These are phyloP conservation scores for Chorisops tibialis DNA, from an alignment of 2,888 invertebrate species.

Conservation along the genomic window DNA sequence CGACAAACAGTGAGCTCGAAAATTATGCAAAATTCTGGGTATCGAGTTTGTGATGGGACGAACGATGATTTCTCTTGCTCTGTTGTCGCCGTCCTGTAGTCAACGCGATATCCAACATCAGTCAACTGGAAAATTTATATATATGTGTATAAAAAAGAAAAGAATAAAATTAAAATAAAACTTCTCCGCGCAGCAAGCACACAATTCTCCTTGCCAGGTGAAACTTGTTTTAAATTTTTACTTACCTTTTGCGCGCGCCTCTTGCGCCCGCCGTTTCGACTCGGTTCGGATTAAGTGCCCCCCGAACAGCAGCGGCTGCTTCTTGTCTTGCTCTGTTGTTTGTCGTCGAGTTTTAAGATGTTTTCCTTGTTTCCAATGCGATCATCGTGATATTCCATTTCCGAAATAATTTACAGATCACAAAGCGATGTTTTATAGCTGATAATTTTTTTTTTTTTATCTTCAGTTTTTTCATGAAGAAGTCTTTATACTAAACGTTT, in stretches of 20 bases:
- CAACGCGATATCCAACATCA: background rate
- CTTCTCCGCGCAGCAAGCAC: background rate
- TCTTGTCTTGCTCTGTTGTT: background rate
- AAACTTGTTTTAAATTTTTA: constrained; percentile 23
- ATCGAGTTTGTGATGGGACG: constrained; percentile 17
- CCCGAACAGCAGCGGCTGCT: background rate
- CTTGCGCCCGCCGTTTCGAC: constrained; percentile 3
- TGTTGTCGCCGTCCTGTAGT: constrained; percentile 2
- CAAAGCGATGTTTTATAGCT: too few relatives aligned
- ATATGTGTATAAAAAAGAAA: too few relatives aligned
- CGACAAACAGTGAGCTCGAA: constrained; percentile 7
- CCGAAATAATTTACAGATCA: too few relatives aligned
- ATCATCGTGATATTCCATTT: too few relatives aligned
- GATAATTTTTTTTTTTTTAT: too few relatives aligned
- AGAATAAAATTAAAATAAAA: background rate
- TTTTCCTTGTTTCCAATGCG: constrained; percentile 10
- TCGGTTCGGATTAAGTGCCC: constrained; percentile 3
- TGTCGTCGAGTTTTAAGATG: background rate
- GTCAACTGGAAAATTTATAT: constrained; percentile 11
- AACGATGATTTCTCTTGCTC: background rate
- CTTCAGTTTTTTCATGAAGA: too few relatives aligned
- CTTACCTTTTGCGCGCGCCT: constrained; percentile 11
- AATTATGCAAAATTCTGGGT: constrained; percentile 20
- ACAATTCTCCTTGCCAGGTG: constrained; percentile 15
- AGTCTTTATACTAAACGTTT: too few relatives aligned